Base-by-base conservation (phyloP, 64 coral and sea anemone species). In the Astreopora myriophthalma region DNA sequence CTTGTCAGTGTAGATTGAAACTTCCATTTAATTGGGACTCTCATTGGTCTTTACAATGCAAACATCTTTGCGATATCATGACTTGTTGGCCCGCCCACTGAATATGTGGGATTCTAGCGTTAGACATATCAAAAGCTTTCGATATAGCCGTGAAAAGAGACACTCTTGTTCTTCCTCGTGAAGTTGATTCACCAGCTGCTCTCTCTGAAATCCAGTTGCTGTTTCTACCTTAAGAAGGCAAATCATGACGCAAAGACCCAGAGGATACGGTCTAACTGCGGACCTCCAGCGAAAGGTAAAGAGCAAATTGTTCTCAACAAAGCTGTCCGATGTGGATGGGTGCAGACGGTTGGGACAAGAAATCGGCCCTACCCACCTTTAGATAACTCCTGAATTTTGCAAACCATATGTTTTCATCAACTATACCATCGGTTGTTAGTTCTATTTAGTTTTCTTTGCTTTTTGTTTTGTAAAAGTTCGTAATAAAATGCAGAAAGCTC, bases 251-350 rank as follows among this genome's bases (percentile, higher is more conserved):
- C 2, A 24, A 20, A 83, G 33, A 40, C 16, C 79, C 1, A 83
- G 57, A 38, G 79, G 79, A 64, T 13, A 64, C 14, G 79, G 79
- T 64, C 20, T 83, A 1, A 3, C 57, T 1, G 79, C 79, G 0
- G 79, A 83, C 9, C 65, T 33, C 8, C 19, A 35, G 34, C 52
- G 79, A 11, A 83, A 83, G 34, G 79, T 83, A 83, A 38, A 26
- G 6, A 36, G n/a, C 11, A 36, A 37, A 26, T 37, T 5, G 11
- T 33, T 35, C 24, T 26, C 12, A 24, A n/a, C 61, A 64, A 26
- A 64, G 24, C 61, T n/a, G n/a, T n/a, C n/a, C n/a, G n/a, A n/a
- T n/a, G n/a, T n/a, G n/a, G 4, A 23, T 64, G 5, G 20, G 4
- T 5, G 24, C 5, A n/a, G 7, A 23, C 9, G 16, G 52, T 58